phyloP scores from a whole-genome alignment of 2,797 vertebrate species.

The Danio choprae region DNA sequence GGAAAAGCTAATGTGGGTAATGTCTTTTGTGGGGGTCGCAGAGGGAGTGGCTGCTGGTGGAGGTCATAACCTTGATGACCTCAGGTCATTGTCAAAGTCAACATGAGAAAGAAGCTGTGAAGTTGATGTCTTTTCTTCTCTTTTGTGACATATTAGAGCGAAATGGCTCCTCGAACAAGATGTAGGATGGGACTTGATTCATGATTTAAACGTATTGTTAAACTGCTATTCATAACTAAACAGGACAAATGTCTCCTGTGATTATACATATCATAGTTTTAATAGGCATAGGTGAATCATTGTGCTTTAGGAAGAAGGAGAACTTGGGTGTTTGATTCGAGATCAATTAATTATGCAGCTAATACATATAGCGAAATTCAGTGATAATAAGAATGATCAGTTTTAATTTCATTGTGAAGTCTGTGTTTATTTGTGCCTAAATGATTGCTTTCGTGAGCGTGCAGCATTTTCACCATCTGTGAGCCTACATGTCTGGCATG shows the following conservation, averaged over 20 bases:
- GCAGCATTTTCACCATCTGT: not conserved
- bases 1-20: not conserved
- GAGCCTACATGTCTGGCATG: not conserved
- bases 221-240: too few relatives aligned
- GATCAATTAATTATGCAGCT: too few relatives aligned
- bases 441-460: not conserved
- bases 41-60: slow-evolving; percentile 40
- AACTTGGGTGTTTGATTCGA: too few relatives aligned
- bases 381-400: too few relatives aligned
- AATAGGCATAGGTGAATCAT: too few relatives aligned
- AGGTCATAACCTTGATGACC: slow-evolving; percentile 44
- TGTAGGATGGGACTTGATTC: too few relatives aligned
- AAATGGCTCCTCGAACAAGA: not conserved
- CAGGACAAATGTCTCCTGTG: too few relatives aligned
- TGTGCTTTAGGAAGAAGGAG: too few relatives aligned
- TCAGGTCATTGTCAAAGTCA: slow-evolving; percentile 32
- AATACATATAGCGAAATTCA: too few relatives aligned
- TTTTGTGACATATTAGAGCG: not conserved
- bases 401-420: not conserved
- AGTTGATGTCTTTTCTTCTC: not conserved
- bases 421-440: slow-evolving; percentile 3
- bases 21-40: slow-evolving; percentile 18
- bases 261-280: too few relatives aligned
- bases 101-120: not conserved
- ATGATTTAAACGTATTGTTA: too few relatives aligned